Base-by-base conservation (phyloP, 2,888 invertebrate species). In the Andrena praecox region DNA sequence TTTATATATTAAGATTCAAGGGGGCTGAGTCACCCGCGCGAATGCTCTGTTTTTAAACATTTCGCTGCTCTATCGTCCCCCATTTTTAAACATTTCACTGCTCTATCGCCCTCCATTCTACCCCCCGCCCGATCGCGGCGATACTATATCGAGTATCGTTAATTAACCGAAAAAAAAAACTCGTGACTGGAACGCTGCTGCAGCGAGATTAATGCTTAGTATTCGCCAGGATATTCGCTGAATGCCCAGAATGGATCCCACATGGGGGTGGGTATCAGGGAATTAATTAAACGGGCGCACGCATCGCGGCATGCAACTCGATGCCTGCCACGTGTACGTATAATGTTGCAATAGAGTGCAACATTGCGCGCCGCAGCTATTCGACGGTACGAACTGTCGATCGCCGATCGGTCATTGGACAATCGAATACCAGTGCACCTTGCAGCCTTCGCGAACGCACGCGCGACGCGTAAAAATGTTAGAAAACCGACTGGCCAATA, bases 211-310 rank as follows among this genome's bases (percentile, higher is more conserved):
- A 62, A 75, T 76, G 62, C 35, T 54, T 68, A 68, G 29, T 42
- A 54, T 50, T 69, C 24, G 56, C 77, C n/a, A 31, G 20, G 60
- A 48, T 66, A 80, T 71, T 60, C 33, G n/a, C 10, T 29, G 31
- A 33, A 67, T 24, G 29, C 2, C n/a, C 10, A 24, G 31, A 66
- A 52, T 20, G 59, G 35, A 56, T 69, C 50, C 16, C 63, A 3
- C 29, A 6, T 1, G 31, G 31, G 31, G 8, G 66, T 42, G 68
- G 59, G 69, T 68, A 29, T 31, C 50, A 42, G 68, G 52, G 64
- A 79, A 81, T 81, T 80, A 80, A 81, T 81, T 80, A 69, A 79
- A 68, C 68, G 68, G 42, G 68, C 54, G 63, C 72, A 66, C 70
- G 64, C 70, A 77, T 77, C 52, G 52, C 60, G 56, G 73, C 59